Evolutionary conservation across 1,140 invertebrate genomes (phyloP).

Genomic region (Marisa cornuarietis): DNA sequence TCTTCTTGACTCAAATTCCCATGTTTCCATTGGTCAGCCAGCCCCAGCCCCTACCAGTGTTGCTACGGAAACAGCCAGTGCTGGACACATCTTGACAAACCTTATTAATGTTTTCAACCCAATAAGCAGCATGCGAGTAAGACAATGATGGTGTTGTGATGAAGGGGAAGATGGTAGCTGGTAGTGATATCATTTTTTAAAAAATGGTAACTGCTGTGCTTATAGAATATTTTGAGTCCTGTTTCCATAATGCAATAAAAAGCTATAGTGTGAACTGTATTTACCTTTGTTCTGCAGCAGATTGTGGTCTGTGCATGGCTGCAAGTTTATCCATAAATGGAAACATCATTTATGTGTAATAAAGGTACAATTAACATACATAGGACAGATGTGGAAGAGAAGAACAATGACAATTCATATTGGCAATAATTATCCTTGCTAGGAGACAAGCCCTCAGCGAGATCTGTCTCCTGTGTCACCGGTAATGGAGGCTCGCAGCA

Average conservation of each 20-base stretch:
- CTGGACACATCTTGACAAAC: constrained; percentile 81
- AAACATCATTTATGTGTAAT: too few relatives aligned
- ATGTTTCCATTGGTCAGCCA: constrained; percentile 68
- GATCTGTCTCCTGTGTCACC: constrained; percentile 50
- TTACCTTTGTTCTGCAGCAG: too few relatives aligned
- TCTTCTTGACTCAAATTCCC: constrained; percentile 78
- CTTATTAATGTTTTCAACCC: constrained; percentile 77
- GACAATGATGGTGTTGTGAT: not conserved
- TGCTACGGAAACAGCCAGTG: constrained; percentile 44
- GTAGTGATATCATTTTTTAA: not conserved
- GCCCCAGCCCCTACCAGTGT: constrained; percentile 42
- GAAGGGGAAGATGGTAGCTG: not conserved
- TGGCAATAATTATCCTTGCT: too few relatives aligned
- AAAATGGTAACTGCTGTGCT: not conserved
- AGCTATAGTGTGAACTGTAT: too few relatives aligned
- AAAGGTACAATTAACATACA: not conserved
- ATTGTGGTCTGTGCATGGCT: too few relatives aligned
- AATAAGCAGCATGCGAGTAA: constrained; percentile 55
- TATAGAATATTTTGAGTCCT: not conserved
- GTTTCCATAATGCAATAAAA: not conserved
- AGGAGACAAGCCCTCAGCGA: constrained; percentile 53
- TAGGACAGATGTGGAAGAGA: not conserved
- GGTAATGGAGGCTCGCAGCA: constrained; percentile 75
- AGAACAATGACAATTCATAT: not conserved
- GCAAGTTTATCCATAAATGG: too few relatives aligned